Base-by-base conservation (phyloP, 2,113 vertebrate species). In the Phylloscopus trochiloides region DNA sequence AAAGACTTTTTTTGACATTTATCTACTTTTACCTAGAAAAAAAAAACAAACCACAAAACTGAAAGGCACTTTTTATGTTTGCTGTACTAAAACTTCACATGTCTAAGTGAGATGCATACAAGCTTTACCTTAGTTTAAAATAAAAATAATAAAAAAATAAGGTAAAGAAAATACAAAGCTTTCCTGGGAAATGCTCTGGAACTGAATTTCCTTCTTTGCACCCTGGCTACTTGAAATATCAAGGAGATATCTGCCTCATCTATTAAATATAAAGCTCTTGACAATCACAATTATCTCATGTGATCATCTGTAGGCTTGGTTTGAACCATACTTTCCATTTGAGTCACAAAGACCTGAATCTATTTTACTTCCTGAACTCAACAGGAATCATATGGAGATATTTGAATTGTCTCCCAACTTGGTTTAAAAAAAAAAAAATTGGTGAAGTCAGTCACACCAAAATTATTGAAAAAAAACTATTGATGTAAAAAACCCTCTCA, bases 1-100 rank as follows among this genome's bases (percentile, higher is more conserved):
- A 95, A 97, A 96, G 93, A 76, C 38, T 67, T 88, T 88, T 93
- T 70, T 92, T 97, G 93, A 96, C 68, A 82, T 94, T 94, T 96
- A 76, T 63, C 76, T 95, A 83, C 86, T 72, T 79, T 74, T 71
- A 90, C 79, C 74, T 86, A 88, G 90, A 79, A n/a, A n/a, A 73
- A 52, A 88, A 25, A 83, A 57, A 86, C 72, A 47, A 47, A 47
- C 5, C 40, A 47, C 75, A 91, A 68, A 93, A 85, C 68, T 81
- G 89, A 93, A 96, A 96, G 94, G 82, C 76, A 75, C 18, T 62
- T 96, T 97, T 95, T 90, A 96, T 94, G 68, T 96, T 88, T 88
- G 70, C 61, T 86, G 66, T 72, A 48, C 63, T 78, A 86, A 92
- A 96, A 92, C 72, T 94, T 91, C 48, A 38, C 59, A 18, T 45